Percentiles rank a stretch among this genome's conserved stretches.
These are phyloP conservation scores for Cyphomyrmex costatus DNA, from an alignment of 1,140 invertebrate genomes.

Conservation along the genomic window DNA sequence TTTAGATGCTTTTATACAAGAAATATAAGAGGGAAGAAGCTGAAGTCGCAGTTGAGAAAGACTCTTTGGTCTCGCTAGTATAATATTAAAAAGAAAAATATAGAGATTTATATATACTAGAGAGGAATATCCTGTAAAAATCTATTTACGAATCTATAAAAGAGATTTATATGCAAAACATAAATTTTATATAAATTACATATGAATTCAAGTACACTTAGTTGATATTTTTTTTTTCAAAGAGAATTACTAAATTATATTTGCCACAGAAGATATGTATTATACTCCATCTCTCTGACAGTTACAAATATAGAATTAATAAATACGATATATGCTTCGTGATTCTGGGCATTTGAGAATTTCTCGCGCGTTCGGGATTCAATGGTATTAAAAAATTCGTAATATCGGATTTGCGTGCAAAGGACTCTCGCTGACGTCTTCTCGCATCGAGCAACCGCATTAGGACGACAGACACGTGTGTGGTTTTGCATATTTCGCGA, in stretches of 20 bases:
- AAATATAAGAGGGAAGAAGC: not conserved
- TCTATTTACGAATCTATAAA: not conserved
- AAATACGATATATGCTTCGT: not conserved
- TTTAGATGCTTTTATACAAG: constrained; percentile 37
- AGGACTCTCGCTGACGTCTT: constrained; percentile 25
- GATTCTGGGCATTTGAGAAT: constrained; percentile 24
- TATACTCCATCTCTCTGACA: no score
- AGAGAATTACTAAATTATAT: not conserved
- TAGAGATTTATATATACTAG: not conserved
- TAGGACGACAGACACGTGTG: constrained; percentile 56
- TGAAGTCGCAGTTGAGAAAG: constrained; percentile 13
- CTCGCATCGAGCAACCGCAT: constrained; percentile 27
- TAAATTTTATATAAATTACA: not conserved
- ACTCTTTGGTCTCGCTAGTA: not conserved
- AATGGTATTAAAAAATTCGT: constrained; percentile 54
- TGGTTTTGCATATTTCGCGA: constrained; percentile 47
- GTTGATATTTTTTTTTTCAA: not conserved
- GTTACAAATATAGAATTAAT: not conserved
- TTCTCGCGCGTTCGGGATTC: constrained; percentile 30
- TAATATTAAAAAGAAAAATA: constrained; percentile 6
- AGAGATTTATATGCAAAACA: not conserved
- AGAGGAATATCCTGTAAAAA: not conserved
- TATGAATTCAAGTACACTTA: not conserved
- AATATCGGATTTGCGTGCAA: constrained; percentile 34
- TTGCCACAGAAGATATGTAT: not conserved